Evolutionary conservation across 2,888 invertebrate genomes (phyloP).

Genomic region (Anarsia innoxiella): DNA sequence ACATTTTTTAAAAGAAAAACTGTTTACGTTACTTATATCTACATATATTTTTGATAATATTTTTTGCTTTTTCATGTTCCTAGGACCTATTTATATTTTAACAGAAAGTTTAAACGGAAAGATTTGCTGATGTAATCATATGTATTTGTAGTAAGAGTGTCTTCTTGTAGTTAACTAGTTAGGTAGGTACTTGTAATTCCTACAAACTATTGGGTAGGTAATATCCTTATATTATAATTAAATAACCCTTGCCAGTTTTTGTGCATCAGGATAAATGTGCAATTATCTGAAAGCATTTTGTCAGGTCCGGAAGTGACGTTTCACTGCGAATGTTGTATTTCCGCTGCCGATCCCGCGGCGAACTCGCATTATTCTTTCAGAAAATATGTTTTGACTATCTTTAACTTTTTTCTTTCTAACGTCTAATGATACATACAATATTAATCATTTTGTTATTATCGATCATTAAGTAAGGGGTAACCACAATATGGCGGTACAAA

Average conservation of each 20-base stretch:
- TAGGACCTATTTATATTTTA: too few species aligned
- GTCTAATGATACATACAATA: slow-evolving; percentile 36
- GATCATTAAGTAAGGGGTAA: slow-evolving; percentile 52
- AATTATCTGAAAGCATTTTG: slow-evolving; percentile 36
- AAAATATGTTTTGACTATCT: slow-evolving; percentile 69
- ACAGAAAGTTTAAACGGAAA: too few species aligned
- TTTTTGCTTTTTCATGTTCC: too few species aligned
- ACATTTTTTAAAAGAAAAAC: too few species aligned
- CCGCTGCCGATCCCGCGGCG: slow-evolving; percentile 50
- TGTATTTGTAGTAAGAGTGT: too few species aligned
- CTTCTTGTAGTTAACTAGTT: too few species aligned
- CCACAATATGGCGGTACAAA: slow-evolving; percentile 33
- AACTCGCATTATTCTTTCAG: slow-evolving; percentile 67
- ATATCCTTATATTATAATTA: slow-evolving; percentile 13
- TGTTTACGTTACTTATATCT: too few species aligned
- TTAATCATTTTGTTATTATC: slow-evolving; percentile 50
- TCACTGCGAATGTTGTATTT: slow-evolving; percentile 60
- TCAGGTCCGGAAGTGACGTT: slow-evolving; percentile 53
- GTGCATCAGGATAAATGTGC: slow-evolving; percentile 21
- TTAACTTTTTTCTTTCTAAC: slow-evolving; percentile 45
- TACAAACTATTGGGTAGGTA: too few species aligned
- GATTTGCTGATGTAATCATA: too few species aligned
- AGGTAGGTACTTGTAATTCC: too few species aligned
- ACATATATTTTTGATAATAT: too few species aligned
- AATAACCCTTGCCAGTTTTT: slow-evolving; percentile 20